Percentiles rank a stretch among this genome's conserved stretches.
Evolutionary conservation across 2,888 invertebrate species (phyloP).

Genomic region (Gasteruption jaculator): DNA sequence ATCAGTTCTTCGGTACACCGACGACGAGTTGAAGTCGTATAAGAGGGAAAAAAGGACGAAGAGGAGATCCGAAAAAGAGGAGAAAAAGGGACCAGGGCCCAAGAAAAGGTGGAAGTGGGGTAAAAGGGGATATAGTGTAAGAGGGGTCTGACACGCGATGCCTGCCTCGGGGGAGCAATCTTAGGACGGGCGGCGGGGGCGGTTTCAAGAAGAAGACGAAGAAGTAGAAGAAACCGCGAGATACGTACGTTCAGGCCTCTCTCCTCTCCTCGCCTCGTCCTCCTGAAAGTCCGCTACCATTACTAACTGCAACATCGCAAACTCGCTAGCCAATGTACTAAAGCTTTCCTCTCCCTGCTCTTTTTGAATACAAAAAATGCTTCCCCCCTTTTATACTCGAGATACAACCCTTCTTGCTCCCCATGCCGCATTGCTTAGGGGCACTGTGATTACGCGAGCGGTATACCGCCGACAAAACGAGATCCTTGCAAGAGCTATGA

Average conservation of each 20-base stretch:
- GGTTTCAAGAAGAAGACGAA: constrained; percentile 35
- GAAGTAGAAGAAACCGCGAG: constrained; percentile 10
- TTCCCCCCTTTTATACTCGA: too few relatives aligned
- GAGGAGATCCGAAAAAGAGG: constrained; percentile 12
- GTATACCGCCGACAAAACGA: constrained; percentile 46
- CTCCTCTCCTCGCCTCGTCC: constrained; percentile 10
- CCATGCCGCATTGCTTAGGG: constrained; percentile 38
- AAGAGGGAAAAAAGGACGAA: constrained; percentile 17
- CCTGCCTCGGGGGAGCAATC: constrained; percentile 49
- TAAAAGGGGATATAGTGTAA: constrained; percentile 34
- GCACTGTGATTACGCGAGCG: constrained; percentile 48
- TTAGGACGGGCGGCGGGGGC: constrained; percentile 48
- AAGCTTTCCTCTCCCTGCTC: constrained; percentile 20
- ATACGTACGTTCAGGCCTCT: too few relatives aligned
- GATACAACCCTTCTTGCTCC: too few relatives aligned
- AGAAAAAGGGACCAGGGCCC: constrained; percentile 21
- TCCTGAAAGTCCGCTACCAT: constrained; percentile 11
- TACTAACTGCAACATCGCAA: constrained; percentile 15
- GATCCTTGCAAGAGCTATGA: too few relatives aligned
- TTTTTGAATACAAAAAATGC: too few relatives aligned
- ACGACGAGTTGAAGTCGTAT: constrained; percentile 16
- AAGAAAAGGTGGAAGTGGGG: constrained; percentile 25
- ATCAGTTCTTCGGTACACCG: too few relatives aligned
- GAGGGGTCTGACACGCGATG: constrained; percentile 51
- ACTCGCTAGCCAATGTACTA: constrained; percentile 18